A percentile compares a stretch with the other conserved stretches of the same genome.
Evolutionary conservation across 1,140 invertebrate genomes (phyloP).

Genomic region (Pogonomyrmex barbatus): DNA sequence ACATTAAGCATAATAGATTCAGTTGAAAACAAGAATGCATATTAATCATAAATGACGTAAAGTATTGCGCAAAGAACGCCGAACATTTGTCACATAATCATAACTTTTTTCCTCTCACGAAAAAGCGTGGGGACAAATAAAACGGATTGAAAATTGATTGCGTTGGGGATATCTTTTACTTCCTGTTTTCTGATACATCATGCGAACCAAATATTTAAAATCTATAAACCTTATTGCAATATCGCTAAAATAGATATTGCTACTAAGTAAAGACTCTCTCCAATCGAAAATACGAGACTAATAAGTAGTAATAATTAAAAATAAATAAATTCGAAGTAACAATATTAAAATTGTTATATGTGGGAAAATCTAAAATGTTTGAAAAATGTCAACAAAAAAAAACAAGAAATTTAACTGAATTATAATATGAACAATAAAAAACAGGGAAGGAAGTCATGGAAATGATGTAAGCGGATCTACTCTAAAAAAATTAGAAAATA

Average conservation of each 20-base stretch:
- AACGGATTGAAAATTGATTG: conserved; percentile 1
- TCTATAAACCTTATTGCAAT: not conserved
- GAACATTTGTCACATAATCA: conserved; percentile 1
- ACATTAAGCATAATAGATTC: not conserved
- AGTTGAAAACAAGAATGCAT: conserved; percentile 2
- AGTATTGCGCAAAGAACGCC: not conserved
- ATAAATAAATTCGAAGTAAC: not conserved
- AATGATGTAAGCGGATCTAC: too few relatives aligned
- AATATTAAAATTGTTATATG: not conserved
- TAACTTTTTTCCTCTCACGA: not conserved
- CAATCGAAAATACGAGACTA: not conserved
- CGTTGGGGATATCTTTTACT: not conserved
- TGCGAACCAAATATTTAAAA: not conserved
- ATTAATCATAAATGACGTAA: conserved; percentile 21
- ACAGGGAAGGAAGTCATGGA: too few relatives aligned
- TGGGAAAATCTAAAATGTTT: not conserved
- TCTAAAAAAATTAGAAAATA: not conserved
- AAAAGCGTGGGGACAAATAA: not conserved
- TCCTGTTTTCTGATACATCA: not conserved
- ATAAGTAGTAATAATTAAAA: not conserved
- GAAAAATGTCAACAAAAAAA: not conserved
- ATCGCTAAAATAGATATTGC: not conserved
- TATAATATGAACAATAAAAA: not conserved
- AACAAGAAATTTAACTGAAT: not conserved
- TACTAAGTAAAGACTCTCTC: not conserved